phyloP scores from a whole-genome alignment of 2,113 vertebrate species.

The Syrrhaptes paradoxus region DNA sequence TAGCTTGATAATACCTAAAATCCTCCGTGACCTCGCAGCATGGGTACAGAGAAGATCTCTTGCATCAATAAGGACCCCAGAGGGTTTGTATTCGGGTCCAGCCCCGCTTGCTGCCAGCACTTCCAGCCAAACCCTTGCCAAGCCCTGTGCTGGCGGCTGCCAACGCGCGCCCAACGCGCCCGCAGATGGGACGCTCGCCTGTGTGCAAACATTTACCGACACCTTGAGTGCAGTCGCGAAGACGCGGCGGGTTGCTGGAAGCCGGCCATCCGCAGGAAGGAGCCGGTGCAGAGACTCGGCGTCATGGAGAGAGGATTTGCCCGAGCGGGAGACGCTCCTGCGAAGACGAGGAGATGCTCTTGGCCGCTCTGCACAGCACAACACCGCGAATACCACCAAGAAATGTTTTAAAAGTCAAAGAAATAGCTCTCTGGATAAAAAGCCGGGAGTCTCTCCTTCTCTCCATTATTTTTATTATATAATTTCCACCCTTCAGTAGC shows the following conservation, averaged over 20 bases:
- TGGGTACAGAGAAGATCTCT: not conserved
- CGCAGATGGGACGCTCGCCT: conserved; percentile 45
- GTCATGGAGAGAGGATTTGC: not conserved
- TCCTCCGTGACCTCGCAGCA: fast-evolving
- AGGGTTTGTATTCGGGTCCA: fast-evolving
- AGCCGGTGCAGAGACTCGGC: not conserved
- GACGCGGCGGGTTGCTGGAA: conserved; percentile 27
- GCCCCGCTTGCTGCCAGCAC: not conserved
- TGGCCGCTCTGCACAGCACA: not conserved
- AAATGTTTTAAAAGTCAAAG: not conserved
- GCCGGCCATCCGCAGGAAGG: not conserved
- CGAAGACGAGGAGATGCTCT: not conserved
- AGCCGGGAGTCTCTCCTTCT: not conserved
- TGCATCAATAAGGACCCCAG: fast-evolving
- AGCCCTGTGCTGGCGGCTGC: not conserved
- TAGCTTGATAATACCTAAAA: not conserved
- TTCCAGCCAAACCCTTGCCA: not conserved
- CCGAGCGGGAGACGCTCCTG: fast-evolving
- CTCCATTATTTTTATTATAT: not conserved
- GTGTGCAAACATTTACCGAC: conserved; percentile 69
- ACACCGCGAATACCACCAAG: not conserved
- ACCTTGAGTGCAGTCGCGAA: conserved; percentile 47
- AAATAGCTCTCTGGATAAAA: not conserved
- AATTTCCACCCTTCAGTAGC: not conserved
- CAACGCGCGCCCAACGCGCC: not conserved